Conservation (phyloP, 2,888 invertebrate species). For the Cheilosia pagana region DNA sequence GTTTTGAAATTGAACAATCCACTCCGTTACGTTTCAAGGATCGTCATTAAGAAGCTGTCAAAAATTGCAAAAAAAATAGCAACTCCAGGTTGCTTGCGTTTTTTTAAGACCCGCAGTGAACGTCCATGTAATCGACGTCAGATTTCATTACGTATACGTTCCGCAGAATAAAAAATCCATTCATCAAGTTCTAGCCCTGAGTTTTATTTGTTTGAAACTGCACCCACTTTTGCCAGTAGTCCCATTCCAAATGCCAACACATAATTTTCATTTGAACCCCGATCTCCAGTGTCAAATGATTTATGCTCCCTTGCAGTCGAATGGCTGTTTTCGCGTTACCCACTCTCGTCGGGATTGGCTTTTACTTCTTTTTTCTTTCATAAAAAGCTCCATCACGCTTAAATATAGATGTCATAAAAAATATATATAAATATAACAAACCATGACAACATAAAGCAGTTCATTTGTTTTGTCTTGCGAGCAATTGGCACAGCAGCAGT, state of each 20-base stretch:
- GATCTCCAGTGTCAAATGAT: slow-evolving; percentile 30
- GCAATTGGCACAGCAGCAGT: slow-evolving; percentile 55
- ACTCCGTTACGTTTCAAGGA: too few relatives aligned
- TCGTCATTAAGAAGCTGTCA: too few relatives aligned
- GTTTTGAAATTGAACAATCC: too few relatives aligned
- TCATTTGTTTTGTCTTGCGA: slow-evolving; percentile 55
- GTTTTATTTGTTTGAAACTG: too few relatives aligned
- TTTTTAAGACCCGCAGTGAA: too few relatives aligned
- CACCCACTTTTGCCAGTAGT: too few relatives aligned
- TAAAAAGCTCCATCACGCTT: slow-evolving; percentile 11
- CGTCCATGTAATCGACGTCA: too few relatives aligned
- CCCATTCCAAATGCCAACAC: neutral
- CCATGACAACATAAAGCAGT: slow-evolving; percentile 49
- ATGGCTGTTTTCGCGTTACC: neutral
- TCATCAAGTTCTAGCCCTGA: too few relatives aligned
- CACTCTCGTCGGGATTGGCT: slow-evolving; percentile 1
- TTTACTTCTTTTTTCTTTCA: neutral
- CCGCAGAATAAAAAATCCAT: too few relatives aligned
- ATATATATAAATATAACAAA: slow-evolving; percentile 20
- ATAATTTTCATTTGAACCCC: slow-evolving; percentile 3
- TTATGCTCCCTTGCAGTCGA: slow-evolving; percentile 15
- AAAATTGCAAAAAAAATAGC: too few relatives aligned
- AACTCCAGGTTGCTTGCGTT: too few relatives aligned
- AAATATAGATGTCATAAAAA: slow-evolving; percentile 34
- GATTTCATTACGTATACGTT: too few relatives aligned